Conservation (phyloP, 2,888 invertebrate species). For the Glaucopsyche alexis region DNA sequence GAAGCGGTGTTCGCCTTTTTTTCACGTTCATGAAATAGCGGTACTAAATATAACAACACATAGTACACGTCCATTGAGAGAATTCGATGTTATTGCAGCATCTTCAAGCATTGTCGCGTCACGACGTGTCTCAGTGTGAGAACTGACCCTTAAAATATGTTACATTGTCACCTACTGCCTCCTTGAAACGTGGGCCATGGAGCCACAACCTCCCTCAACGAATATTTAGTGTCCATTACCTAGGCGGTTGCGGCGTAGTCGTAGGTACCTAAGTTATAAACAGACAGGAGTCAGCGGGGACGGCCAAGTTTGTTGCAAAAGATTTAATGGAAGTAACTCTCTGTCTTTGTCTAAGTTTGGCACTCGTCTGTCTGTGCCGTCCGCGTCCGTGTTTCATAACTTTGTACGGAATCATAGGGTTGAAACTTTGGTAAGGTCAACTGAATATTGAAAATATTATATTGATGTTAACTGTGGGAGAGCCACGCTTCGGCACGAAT, state of each 20-base stretch:
- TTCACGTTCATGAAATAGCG: too few species aligned
- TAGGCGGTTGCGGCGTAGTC: conserved; percentile 25
- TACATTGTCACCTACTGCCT: neutral
- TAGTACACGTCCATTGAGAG: too few species aligned
- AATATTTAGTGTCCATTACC: neutral
- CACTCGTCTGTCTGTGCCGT: conserved; percentile 53
- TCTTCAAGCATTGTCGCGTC: too few species aligned
- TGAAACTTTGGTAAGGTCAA: conserved; percentile 39
- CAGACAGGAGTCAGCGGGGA: conserved; percentile 60
- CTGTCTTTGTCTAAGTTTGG: conserved; percentile 75
- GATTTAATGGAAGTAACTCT: conserved; percentile 77
- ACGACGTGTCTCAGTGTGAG: too few species aligned
- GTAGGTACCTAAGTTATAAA: conserved; percentile 40
- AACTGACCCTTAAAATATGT: too few species aligned
- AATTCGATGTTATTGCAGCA: too few species aligned
- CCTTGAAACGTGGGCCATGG: too few species aligned
- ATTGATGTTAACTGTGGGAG: too few species aligned
- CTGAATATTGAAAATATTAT: neutral
- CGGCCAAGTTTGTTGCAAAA: conserved; percentile 71
- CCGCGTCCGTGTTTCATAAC: conserved; percentile 53
- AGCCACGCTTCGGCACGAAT: too few species aligned
- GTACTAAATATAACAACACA: too few species aligned
- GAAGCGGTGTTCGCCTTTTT: too few species aligned
- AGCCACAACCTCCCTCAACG: neutral
- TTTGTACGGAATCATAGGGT: conserved; percentile 53